Evolutionary conservation across 2,888 invertebrate genomes (phyloP).

Genomic region (Caenorhabditis japonica): DNA sequence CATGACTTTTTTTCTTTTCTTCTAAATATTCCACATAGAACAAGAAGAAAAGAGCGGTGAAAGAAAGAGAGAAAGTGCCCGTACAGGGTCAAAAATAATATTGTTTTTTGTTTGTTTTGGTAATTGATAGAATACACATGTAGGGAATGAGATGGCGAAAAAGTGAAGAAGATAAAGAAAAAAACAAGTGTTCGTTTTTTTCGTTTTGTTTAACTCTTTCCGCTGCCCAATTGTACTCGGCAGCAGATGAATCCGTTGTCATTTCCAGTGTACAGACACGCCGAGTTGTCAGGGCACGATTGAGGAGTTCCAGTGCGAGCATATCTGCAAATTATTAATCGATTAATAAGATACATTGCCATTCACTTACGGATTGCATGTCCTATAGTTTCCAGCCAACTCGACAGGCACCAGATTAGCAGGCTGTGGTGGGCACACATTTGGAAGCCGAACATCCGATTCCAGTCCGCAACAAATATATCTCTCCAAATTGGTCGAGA

Average conservation of each 20-base stretch:
- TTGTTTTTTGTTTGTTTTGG: conserved; percentile 3
- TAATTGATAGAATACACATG: conserved; percentile 36
- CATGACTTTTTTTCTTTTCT: not conserved
- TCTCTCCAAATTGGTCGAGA: conserved; percentile 72
- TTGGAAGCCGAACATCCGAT: conserved; percentile 75
- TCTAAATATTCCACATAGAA: not conserved
- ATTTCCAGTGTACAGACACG: conserved; percentile 75
- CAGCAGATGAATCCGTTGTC: conserved; percentile 77
- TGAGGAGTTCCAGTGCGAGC: conserved; percentile 75
- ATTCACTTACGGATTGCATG: conserved; percentile 61
- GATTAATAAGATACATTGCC: not conserved
- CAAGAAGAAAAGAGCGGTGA: conserved; percentile 5
- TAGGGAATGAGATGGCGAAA: conserved; percentile 44
- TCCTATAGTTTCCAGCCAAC: conserved; percentile 71
- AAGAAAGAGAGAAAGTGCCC: conserved; percentile 11
- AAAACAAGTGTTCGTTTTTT: too few species aligned
- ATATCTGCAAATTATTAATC: conserved; percentile 51
- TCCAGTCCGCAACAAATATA: conserved; percentile 77
- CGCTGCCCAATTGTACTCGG: conserved; percentile 70
- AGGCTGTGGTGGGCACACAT: conserved; percentile 76
- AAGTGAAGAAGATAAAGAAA: conserved; percentile 26
- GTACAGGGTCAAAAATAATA: conserved; percentile 12
- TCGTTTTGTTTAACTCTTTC: conserved; percentile 46
- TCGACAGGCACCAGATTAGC: conserved; percentile 76
- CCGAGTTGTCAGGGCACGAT: conserved; percentile 72